These are phyloP conservation scores for Rhegmatorhina hoffmannsi DNA, from an alignment of 2,113 vertebrate species.

Conservation along the genomic window DNA sequence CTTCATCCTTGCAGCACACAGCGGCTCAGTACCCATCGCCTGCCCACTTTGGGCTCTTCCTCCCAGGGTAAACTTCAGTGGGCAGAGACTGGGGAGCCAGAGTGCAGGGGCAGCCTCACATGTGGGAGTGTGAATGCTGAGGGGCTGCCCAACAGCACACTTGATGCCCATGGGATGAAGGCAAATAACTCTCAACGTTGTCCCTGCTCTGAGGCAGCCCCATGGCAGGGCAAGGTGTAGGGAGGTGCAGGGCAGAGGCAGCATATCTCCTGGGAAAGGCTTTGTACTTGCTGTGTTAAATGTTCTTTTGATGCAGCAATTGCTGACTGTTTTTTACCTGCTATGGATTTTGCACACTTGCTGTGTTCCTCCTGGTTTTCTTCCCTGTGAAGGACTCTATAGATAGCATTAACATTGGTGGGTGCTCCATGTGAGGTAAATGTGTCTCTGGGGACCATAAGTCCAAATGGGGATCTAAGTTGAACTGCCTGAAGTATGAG, in stretches of 20 bases:
- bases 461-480: background rate
- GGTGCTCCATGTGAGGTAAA: background rate
- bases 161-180: rapidly evolving
- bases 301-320: background rate
- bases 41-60: rapidly evolving
- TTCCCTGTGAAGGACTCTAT: background rate
- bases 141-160: rapidly evolving
- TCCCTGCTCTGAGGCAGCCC: background rate
- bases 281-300: background rate
- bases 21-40: rapidly evolving
- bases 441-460: background rate
- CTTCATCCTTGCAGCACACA: rapidly evolving
- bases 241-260: background rate
- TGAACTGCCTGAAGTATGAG: background rate
- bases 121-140: background rate
- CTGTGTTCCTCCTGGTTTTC: background rate
- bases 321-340: background rate
- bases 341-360: background rate
- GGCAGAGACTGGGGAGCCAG: background rate
- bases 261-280: background rate
- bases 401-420: background rate
- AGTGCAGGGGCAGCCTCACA: rapidly evolving
- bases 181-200: rapidly evolving
- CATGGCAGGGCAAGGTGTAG: rapidly evolving
- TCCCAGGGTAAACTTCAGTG: background rate